A percentile compares a stretch with the other conserved stretches of the same genome.
These are phyloP conservation scores for Cephonodes hylas DNA, from an alignment of 2,888 invertebrate genomes.

Conservation along the genomic window DNA sequence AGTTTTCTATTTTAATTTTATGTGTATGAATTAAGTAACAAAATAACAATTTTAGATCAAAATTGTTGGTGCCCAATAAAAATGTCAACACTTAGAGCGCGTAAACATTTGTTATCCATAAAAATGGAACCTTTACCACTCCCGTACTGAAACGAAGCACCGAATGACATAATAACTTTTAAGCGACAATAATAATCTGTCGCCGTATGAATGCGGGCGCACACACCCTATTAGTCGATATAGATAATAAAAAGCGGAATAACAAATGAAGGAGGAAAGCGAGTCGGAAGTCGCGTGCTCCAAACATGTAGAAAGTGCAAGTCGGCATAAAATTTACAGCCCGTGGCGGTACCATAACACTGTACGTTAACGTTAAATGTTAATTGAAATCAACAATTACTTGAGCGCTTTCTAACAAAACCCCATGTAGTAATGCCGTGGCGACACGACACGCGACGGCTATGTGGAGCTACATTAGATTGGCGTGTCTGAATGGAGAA, in stretches of 20 bases:
- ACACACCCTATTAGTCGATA: constrained; percentile 12
- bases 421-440: constrained; percentile 49
- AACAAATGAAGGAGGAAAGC: constrained; percentile 53
- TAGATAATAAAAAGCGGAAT: constrained; percentile 40
- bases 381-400: constrained; percentile 69
- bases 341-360: constrained; percentile 51
- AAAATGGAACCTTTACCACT: neutral
- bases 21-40: neutral
- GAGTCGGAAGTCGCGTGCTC: constrained; percentile 58
- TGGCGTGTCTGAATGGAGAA: constrained; percentile 20
- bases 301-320: constrained; percentile 69
- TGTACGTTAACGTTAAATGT: constrained; percentile 46
- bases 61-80: neutral
- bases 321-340: constrained; percentile 57
- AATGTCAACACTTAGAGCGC: neutral
- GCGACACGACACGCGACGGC: constrained; percentile 41
- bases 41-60: neutral
- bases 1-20: neutral
- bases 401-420: constrained; percentile 48
- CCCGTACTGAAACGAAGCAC: neutral
- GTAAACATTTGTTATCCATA: neutral
- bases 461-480: constrained; percentile 25
- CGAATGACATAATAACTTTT: neutral
- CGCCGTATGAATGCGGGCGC: neutral
- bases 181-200: neutral